Conservation (phyloP, 2,888 invertebrate genomes). For the Zygogramma bicolorata region DNA sequence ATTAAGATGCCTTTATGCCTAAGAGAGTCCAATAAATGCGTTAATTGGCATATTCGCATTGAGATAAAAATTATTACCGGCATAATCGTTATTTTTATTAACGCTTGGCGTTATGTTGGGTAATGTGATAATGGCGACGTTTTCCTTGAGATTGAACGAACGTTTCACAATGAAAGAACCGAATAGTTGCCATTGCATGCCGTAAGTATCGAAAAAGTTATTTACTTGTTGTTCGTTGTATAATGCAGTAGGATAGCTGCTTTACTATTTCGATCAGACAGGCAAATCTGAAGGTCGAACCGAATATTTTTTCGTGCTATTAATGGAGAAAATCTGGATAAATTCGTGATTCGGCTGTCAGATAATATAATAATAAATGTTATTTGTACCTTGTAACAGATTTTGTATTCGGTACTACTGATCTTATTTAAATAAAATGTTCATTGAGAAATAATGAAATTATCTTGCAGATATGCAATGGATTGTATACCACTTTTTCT, state of each 20-base stretch:
- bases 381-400: neutral
- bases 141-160: conserved; percentile 33
- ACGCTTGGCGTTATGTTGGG: neutral
- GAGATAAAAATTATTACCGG: conserved; percentile 1
- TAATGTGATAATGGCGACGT: conserved; percentile 24
- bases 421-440: neutral
- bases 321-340: neutral
- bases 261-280: neutral
- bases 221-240: neutral
- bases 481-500: too few relatives aligned
- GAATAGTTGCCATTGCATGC: neutral
- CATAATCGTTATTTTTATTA: conserved; percentile 4
- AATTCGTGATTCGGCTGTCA: neutral
- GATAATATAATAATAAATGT: neutral
- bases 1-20: neutral
- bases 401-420: neutral
- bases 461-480: too few relatives aligned
- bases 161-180: conserved; percentile 24
- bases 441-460: neutral
- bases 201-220: neutral
- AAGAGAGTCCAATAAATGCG: neutral
- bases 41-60: conserved; percentile 6
- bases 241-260: neutral
- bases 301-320: neutral
- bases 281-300: neutral